phyloP scores from a whole-genome alignment of 2,888 invertebrate genomes.

The Phytoseiulus persimilis region DNA sequence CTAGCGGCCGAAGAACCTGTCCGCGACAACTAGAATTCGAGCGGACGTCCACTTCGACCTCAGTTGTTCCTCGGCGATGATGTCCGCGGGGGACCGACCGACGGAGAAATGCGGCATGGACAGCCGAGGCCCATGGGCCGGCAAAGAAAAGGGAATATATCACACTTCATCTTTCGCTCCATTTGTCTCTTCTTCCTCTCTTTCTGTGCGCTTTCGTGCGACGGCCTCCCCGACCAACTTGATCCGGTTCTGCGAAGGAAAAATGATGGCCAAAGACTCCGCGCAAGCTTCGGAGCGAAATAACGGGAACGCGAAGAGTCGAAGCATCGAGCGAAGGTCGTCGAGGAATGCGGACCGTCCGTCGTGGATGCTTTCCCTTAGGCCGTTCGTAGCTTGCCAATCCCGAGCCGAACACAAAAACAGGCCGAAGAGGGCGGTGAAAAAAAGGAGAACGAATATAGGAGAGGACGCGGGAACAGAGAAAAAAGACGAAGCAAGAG shows the following conservation, averaged over 20 bases:
- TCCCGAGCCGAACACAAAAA: not conserved
- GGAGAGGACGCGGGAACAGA: not conserved
- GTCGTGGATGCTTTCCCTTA: not conserved
- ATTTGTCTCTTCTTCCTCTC: constrained; percentile 22
- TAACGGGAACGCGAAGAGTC: not conserved
- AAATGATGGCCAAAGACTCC: not conserved
- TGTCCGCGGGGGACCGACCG: not conserved
- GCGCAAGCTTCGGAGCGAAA: not conserved
- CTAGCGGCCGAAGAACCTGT: too few relatives aligned
- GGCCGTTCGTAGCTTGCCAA: not conserved
- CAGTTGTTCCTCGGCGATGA: not conserved
- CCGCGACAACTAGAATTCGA: not conserved
- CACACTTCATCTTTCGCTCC: constrained; percentile 39
- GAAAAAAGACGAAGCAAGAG: not conserved
- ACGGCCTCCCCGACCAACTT: not conserved
- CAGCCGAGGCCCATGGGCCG: not conserved
- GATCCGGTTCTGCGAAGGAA: not conserved
- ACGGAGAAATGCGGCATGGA: not conserved
- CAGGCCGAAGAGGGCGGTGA: not conserved
- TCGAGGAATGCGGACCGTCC: not conserved
- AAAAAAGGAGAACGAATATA: not conserved
- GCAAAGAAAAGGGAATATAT: constrained; percentile 22
- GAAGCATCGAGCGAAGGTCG: not conserved
- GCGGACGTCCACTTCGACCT: not conserved
- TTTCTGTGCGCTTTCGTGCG: not conserved